Conservation (phyloP, 2,888 invertebrate genomes). For the Nysson spinosus region DNA sequence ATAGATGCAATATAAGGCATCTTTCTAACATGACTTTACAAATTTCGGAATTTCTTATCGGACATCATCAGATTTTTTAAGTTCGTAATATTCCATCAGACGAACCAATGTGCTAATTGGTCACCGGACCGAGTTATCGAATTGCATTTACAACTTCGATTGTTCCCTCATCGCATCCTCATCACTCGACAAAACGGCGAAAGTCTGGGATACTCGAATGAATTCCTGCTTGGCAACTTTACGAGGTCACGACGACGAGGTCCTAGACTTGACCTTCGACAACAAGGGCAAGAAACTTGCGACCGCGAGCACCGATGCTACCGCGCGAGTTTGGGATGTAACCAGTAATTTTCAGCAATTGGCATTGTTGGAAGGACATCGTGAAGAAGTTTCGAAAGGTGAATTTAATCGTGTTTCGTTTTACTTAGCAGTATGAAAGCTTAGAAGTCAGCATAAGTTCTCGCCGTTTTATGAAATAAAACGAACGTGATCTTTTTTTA, state of each 20-base stretch:
- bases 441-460: no score
- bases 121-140: conserved; percentile 84
- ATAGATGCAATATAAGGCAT: no score
- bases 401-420: neutral
- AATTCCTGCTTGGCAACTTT: conserved; percentile 81
- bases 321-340: conserved; percentile 85
- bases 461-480: no score
- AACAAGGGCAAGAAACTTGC: conserved; percentile 84
- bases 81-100: conserved; percentile 72
- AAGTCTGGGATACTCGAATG: conserved; percentile 84
- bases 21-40: no score
- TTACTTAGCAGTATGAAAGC: neutral
- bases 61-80: no score
- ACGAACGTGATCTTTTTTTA: no score
- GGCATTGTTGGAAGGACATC: conserved; percentile 82
- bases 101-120: conserved; percentile 81
- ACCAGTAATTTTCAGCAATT: conserved; percentile 79
- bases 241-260: conserved; percentile 83
- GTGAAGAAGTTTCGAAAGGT: conserved; percentile 84
- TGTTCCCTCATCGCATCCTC: conserved; percentile 84
- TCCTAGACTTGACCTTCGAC: conserved; percentile 88
- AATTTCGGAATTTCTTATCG: no score
- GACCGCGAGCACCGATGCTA: conserved; percentile 87
- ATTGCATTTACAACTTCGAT: conserved; percentile 84
- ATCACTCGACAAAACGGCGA: conserved; percentile 85